phyloP scores from a whole-genome alignment of 23 tunicate genomes.

The Ascidia mentula region DNA sequence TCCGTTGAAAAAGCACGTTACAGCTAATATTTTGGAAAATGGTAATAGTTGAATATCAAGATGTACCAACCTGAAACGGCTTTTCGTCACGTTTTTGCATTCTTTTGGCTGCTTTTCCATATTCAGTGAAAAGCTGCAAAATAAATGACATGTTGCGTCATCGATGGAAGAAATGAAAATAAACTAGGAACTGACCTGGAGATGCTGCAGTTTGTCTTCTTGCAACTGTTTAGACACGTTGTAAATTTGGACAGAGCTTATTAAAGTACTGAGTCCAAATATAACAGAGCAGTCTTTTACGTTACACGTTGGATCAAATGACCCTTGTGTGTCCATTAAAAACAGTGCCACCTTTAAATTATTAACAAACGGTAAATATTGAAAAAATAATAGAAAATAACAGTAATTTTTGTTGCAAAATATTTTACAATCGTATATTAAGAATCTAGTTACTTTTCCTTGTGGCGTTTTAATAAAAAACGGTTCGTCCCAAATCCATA shows the following conservation, averaged over 20 bases:
- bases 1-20: too few species aligned
- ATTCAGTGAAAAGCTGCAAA: background rate
- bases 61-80: background rate
- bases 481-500: background rate
- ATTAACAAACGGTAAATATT: too few species aligned
- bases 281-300: background rate
- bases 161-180: too few species aligned
- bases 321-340: background rate
- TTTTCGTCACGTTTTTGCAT: background rate
- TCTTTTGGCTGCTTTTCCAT: background rate
- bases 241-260: constrained; percentile 1
- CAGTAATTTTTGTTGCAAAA: too few species aligned
- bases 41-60: too few species aligned
- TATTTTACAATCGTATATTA: too few species aligned
- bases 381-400: too few species aligned
- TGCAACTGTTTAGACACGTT: background rate
- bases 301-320: background rate
- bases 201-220: constrained; percentile 2
- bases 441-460: too few species aligned
- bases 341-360: background rate
- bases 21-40: too few species aligned
- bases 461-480: background rate
- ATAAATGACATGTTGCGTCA: too few species aligned
- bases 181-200: background rate
- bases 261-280: background rate